Conservation (phyloP, 2,113 vertebrate genomes). For the Trochalopteron elliotii region DNA sequence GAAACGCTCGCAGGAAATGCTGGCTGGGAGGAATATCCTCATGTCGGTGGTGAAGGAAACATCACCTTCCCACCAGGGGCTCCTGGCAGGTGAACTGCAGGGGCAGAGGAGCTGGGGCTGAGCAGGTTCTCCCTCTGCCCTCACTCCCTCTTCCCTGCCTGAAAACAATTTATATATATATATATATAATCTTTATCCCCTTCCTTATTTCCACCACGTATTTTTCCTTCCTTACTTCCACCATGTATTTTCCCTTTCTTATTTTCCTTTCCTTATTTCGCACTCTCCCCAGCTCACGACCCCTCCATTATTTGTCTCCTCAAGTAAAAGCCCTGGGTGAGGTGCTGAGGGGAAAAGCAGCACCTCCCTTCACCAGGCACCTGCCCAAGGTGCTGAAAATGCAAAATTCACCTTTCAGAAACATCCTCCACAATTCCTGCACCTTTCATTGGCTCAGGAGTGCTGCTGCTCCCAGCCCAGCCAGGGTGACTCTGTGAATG, state of each 20-base stretch:
- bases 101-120: background rate
- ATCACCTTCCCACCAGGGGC: too few relatives aligned
- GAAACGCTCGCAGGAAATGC: background rate
- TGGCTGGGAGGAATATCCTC: background rate
- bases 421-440: background rate
- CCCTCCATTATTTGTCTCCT: background rate
- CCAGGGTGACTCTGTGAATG: background rate
- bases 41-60: background rate
- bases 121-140: background rate
- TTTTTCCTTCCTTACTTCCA: too few relatives aligned
- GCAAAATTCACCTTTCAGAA: background rate
- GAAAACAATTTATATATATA: accelerated
- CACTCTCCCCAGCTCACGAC: background rate
- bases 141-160: background rate
- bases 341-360: background rate
- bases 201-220: background rate
- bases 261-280: too few relatives aligned
- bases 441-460: too few relatives aligned
- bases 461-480: background rate
- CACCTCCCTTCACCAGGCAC: background rate
- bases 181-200: background rate
- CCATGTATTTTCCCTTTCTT: background rate
- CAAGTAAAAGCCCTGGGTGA: background rate
- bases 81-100: too few relatives aligned
- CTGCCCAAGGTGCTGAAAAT: background rate